Percentiles rank a stretch among this genome's conserved stretches.
These are phyloP conservation scores for Serripes groenlandicus DNA, from an alignment of 2,888 invertebrate genomes.

Conservation along the genomic window DNA sequence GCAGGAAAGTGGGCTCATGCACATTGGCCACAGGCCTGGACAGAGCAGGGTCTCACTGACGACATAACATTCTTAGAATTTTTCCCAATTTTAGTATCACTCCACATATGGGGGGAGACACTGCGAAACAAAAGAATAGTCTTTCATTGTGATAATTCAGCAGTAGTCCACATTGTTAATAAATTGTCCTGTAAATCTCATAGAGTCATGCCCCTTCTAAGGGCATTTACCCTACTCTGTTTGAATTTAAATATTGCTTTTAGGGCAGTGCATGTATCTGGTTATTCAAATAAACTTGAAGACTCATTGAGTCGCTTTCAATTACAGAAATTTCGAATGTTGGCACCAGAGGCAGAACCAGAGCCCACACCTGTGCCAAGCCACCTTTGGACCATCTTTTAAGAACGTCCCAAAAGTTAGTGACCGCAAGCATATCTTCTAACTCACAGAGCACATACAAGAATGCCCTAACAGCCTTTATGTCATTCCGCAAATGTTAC, in stretches of 20 bases:
- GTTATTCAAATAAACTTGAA: constrained; percentile 27
- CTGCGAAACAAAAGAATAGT: constrained; percentile 23
- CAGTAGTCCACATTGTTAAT: constrained; percentile 44
- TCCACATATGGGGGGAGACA: constrained; percentile 26
- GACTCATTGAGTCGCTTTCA: constrained; percentile 43
- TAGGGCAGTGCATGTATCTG: constrained; percentile 34
- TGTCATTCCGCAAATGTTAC: neutral
- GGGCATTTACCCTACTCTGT: constrained; percentile 30
- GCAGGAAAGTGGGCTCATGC: constrained; percentile 16
- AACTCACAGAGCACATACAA: constrained; percentile 11
- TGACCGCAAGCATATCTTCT: constrained; percentile 14
- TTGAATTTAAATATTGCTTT: constrained; percentile 29
- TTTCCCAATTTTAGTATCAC: constrained; percentile 29
- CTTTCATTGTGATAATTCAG: constrained; percentile 39
- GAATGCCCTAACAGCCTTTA: constrained; percentile 6
- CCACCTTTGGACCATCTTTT: constrained; percentile 32
- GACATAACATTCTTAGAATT: constrained; percentile 34
- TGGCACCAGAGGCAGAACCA: constrained; percentile 28
- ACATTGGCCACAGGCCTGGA: constrained; percentile 24
- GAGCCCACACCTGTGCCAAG: constrained; percentile 12
- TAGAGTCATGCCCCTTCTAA: constrained; percentile 30
- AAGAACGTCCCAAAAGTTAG: neutral
- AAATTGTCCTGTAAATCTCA: constrained; percentile 26
- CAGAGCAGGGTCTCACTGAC: constrained; percentile 2
- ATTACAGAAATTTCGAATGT: constrained; percentile 18